Evolutionary conservation across 1,140 invertebrate species (phyloP), one percentile per base, ranked within the genome.

Genomic region (Gryon sp.): DNA sequence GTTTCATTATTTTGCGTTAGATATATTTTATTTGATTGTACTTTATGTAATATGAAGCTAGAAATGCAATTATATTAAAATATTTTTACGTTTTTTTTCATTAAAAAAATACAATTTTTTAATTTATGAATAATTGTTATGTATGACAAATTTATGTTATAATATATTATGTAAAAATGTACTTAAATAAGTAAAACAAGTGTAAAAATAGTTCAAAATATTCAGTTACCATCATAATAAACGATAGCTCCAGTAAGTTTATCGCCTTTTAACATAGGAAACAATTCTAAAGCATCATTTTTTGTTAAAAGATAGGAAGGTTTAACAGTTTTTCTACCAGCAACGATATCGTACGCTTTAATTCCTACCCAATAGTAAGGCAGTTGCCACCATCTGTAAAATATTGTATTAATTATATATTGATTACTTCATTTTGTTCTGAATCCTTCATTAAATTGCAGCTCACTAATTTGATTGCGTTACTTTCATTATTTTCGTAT

Each of bases 281-380:
- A 99, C 36, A 98, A 87, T 91, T 99, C 98, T 7, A 99, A 89
- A 7, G 99, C 97, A 82, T 96, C 94, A 76, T 93, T 92, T 88
- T 99, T 99, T 12, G 94, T 95, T 14, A 99, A 90, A 82, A 95
- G 95, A 88, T 99, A 99, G 2, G 97, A 99, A 60, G 94, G 93
- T 89, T 99, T 99, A 0, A 99, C 93, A 66, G 97, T 96, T 86
- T 99, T 94, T 74, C 93, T 93, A 1, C 99, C 98, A 28, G 98
- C 98, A 1, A 99, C 98, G 20, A 99, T 83, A 90, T 99, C 99
- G 87, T 99, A 99, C 90, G 94, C 94, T 90, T 99, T 99, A 74
- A 99, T 99, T 70, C 99, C 99, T 80, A 95, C 93, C 97, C 97
- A 99, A 84, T 94, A 99, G 84, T 99, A 99, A 0, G 98, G 98